Evolutionary conservation across 2,888 invertebrate genomes (phyloP).

Genomic region (Balanococcus diminutus): DNA sequence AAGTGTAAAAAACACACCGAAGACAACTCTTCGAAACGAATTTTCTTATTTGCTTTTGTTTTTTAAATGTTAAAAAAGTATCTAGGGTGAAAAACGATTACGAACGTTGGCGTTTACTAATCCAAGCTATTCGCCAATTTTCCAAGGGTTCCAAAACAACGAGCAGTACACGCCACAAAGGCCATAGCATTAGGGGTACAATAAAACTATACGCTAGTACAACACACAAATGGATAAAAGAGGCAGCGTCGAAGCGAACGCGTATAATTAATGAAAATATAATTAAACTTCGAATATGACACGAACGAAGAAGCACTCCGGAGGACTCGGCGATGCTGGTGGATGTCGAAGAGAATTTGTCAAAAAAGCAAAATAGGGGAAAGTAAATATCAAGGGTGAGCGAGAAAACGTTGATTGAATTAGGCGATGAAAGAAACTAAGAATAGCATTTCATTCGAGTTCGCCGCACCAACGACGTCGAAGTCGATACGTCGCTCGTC

Average conservation of each 20-base stretch:
- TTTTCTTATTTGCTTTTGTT: slow-evolving; percentile 27
- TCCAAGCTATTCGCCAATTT: not conserved
- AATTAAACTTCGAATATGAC: slow-evolving; percentile 36
- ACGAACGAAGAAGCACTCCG: not conserved
- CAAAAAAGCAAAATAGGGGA: slow-evolving; percentile 32
- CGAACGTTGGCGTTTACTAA: not conserved
- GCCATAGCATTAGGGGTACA: not conserved
- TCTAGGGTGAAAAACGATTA: slow-evolving; percentile 13
- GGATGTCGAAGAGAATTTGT: slow-evolving; percentile 38
- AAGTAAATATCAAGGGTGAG: slow-evolving; percentile 28
- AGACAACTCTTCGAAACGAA: slow-evolving; percentile 20
- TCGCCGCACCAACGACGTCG: not conserved
- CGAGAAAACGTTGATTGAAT: slow-evolving; percentile 26
- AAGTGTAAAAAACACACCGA: not conserved
- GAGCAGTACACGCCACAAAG: not conserved
- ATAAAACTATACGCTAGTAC: not conserved
- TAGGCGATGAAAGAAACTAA: slow-evolving; percentile 42
- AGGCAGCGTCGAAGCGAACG: not conserved
- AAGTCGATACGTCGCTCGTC: not conserved
- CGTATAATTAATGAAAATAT: slow-evolving; percentile 43
- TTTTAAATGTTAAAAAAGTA: not conserved
- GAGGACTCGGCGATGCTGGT: too few relatives aligned
- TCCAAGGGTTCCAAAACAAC: not conserved
- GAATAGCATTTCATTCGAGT: slow-evolving; percentile 33
- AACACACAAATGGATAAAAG: not conserved